Base-by-base conservation (phyloP, 1,140 invertebrate genomes). In the Alviniconcha marisindica region DNA sequence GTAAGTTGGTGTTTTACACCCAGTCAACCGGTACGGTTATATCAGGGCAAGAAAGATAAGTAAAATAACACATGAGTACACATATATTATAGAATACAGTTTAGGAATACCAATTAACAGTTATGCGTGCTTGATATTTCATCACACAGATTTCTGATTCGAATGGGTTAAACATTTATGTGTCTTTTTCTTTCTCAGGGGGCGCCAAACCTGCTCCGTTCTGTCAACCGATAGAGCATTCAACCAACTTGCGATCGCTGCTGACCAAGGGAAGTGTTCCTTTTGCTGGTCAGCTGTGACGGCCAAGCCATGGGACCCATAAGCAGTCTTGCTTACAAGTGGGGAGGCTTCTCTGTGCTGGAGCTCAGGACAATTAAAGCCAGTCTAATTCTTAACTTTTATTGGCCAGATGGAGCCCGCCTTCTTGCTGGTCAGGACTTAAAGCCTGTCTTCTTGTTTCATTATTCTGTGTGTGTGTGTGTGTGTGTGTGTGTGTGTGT, bases 221-320 rank as follows among this genome's bases (percentile, higher is more conserved):
- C 12, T 76, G 79, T 5, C 42, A 36, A 31, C 78, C 81, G 0
- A 44, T 60, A 60, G 87, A 88, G 31, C 77, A 86, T 40, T 86
- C 87, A 2, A 84, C 87, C 51, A 88, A 84, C 80, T 80, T 88
- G n/a, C 44, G 87, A 36, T 88, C 87, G 42, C 66, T 88, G 38
- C 77, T 88, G 63, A 88, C 85, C 51, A 87, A 84, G 40, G 81
- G 77, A 18, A 81, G 51, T 36, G 60, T 66, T 2, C 40, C 78
- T 12, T 80, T 80, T 40, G 28, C 54, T 24, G 36, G 56, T 18
- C 40, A 66, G 40, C 42, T 80, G 21, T 80, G n/a, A 66, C 3
- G 4, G 56, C 4, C 56, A 21, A 24, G 4, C 56, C 4, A 4
- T 60, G 56, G 5, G 10, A 24, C 15, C 4, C 10, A 28, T n/a